Evolutionary conservation across 2,888 invertebrate species (phyloP), one percentile per base, ranked within the genome.

Genomic region (Periphyllus acericola): DNA sequence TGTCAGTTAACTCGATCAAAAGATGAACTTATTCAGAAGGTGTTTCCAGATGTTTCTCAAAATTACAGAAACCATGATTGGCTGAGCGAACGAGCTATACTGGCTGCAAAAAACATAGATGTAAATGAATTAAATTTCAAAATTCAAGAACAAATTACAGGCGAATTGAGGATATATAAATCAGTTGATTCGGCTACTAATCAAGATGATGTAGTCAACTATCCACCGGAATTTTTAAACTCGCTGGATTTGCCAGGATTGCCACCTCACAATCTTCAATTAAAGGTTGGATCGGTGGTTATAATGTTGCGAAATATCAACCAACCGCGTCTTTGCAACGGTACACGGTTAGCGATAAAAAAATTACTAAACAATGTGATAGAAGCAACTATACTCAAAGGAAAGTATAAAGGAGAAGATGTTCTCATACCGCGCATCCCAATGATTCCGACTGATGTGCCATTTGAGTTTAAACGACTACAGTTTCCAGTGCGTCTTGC

Each of bases 41-140:
- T 91, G 66, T 91, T 91, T 89, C 90, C 91, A 90, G 89, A 91
- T 90, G 90, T 91, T 90, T 36, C 40, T 76, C 55, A 60, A 40
- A 86, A 89, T 55, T 80, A 60, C 60, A 80, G 66, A 60, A 80
- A 80, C 80, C 80, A 80, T 55, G 66, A 80, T 80, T 80, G 60
- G 80, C 34, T 83, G 71, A 71, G 72, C 71, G 83, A 83, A 71
- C 72, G 71, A 68, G 83, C 83, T 71, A 72, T 72, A 83, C 36
- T 83, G 83, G 71, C 83, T 66, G 66, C 83, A 71, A 83, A 68
- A 68, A 82, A 88, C 60, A 85, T 90, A 90, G 91, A 91, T 90
- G 91, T 91, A 83, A 90, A 91, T 90, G 89, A 90, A 89, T 71
- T 90, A 60, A 91, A 91, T 89, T 90, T 87, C 79, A 89, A 90